These are phyloP conservation scores for Tachycineta bicolor DNA, from an alignment of 2,113 vertebrate species.

Conservation along the genomic window DNA sequence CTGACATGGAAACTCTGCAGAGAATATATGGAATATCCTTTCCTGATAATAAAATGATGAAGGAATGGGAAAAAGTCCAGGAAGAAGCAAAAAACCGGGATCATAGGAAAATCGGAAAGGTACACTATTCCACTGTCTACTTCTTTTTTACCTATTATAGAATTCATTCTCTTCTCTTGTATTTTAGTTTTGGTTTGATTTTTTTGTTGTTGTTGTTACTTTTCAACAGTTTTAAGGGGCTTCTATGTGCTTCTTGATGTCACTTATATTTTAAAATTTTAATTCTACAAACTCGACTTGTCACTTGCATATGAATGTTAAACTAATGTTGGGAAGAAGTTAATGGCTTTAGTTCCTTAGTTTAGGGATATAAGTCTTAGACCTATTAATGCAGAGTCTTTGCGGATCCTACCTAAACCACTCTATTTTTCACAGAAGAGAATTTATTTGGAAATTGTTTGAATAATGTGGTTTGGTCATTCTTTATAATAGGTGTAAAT, in stretches of 20 bases:
- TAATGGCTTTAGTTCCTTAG: background rate
- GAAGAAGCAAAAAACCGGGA: constrained; percentile 78
- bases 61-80: constrained; percentile 77
- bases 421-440: background rate
- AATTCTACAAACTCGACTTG: background rate
- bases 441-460: background rate
- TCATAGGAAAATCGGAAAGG: constrained; percentile 81
- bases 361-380: background rate
- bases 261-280: background rate
- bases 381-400: background rate
- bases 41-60: constrained; percentile 78
- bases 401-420: background rate
- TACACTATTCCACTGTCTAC: background rate
- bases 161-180: background rate
- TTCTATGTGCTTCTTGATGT: background rate
- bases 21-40: constrained; percentile 82
- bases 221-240: background rate
- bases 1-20: constrained; percentile 80
- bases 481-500: background rate
- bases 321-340: background rate
- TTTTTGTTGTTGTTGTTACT: background rate
- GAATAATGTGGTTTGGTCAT: background rate
- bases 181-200: background rate
- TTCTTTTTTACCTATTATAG: background rate
- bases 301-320: background rate